A percentile compares a stretch with the other conserved stretches of the same genome.
phyloP scores from a whole-genome alignment of 2,888 invertebrate species.

The Eupithecia subfuscata region DNA sequence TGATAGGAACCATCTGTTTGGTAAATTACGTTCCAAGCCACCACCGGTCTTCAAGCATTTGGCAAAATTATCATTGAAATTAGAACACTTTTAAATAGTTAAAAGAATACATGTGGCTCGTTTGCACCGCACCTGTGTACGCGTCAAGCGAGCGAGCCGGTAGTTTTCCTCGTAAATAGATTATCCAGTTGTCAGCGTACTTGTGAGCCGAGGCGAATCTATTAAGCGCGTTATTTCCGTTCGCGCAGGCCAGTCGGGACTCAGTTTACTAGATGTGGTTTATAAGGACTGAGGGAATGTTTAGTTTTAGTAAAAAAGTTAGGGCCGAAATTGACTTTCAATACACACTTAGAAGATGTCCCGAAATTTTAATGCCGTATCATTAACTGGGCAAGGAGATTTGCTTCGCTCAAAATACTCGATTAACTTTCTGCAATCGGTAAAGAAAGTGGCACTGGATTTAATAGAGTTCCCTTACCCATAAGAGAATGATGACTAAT shows the following conservation, averaged over 20 bases:
- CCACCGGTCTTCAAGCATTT: neutral
- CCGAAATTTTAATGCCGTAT: neutral
- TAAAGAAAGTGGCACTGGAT: too few species aligned
- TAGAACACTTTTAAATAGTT: neutral
- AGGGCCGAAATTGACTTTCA: neutral
- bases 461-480: too few species aligned
- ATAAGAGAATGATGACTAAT: neutral
- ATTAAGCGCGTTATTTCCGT: constrained; percentile 82
- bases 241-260: constrained; percentile 51
- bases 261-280: constrained; percentile 35
- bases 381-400: neutral
- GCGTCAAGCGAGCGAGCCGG: constrained; percentile 45
- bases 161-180: constrained; percentile 81
- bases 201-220: constrained; percentile 81
- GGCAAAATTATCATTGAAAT: neutral
- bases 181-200: constrained; percentile 79
- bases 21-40: neutral
- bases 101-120: neutral
- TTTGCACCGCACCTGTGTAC: constrained; percentile 17
- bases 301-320: neutral
- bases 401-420: neutral
- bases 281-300: neutral
- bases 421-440: neutral
- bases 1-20: neutral
- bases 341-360: neutral